Conservation (phyloP, 2,888 invertebrate genomes). For the Trissonchulus latispiculum region DNA sequence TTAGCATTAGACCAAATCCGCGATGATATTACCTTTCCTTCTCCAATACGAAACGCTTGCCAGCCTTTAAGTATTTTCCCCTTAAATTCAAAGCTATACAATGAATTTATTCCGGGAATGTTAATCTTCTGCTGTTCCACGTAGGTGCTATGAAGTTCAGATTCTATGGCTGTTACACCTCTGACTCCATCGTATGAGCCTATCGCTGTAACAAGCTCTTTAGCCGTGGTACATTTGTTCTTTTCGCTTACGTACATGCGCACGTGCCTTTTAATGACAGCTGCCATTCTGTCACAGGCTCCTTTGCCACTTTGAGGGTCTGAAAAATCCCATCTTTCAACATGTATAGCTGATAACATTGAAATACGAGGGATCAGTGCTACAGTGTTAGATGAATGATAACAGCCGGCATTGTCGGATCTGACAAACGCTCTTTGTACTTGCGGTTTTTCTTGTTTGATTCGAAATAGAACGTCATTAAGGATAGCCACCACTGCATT, state of each 20-base stretch:
- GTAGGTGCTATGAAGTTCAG: neutral
- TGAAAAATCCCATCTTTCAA: slow-evolving; percentile 3
- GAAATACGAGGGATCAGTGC: neutral
- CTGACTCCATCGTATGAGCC: neutral
- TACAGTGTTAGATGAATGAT: neutral
- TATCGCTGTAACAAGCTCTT: neutral
- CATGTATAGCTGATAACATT: neutral
- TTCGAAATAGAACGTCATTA: neutral
- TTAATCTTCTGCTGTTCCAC: neutral
- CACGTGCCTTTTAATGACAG: neutral
- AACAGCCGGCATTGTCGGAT: slow-evolving; percentile 15
- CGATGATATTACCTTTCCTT: neutral
- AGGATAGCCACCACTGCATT: neutral
- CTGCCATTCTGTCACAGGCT: neutral
- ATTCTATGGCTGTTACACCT: neutral
- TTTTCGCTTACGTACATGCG: neutral
- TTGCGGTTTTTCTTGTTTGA: neutral
- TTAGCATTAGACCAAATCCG: neutral
- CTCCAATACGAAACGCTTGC: neutral
- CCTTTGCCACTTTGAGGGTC: slow-evolving; percentile 6
- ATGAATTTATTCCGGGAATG: neutral
- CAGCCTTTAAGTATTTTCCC: neutral
- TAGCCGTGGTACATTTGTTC: neutral
- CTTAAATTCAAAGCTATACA: neutral
- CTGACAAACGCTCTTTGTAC: neutral